Percentiles rank a stretch among this genome's conserved stretches.
These are phyloP conservation scores for Electrona antarctica DNA, from an alignment of 2,113 vertebrate genomes.

Conservation along the genomic window DNA sequence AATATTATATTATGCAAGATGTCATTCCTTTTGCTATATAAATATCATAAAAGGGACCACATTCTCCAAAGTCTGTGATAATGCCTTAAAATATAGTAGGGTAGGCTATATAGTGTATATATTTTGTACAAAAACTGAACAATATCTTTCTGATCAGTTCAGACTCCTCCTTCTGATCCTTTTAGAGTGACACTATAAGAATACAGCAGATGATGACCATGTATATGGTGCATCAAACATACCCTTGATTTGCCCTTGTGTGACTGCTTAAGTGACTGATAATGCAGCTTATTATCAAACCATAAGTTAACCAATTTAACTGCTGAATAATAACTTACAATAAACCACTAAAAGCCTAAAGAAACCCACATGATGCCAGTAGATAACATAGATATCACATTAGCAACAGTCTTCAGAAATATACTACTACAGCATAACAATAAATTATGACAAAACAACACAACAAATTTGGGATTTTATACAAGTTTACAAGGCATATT, in stretches of 20 bases:
- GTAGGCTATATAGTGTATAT: too few relatives aligned
- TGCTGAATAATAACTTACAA: conserved; percentile 28
- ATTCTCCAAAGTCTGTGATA: conserved; percentile 33
- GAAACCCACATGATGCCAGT: conserved; percentile 19
- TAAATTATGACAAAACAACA: conserved; percentile 11
- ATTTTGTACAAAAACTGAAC: conserved; percentile 10
- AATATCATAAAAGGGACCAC: conserved; percentile 29
- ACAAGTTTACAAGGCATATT: conserved; percentile 57
- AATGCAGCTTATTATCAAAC: conserved; percentile 18
- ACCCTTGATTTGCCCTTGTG: conserved; percentile 21
- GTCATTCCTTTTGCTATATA: conserved; percentile 29
- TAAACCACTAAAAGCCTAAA: conserved; percentile 42
- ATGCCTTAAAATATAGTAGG: not conserved
- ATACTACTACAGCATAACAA: conserved; percentile 33
- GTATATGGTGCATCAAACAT: conserved; percentile 14
- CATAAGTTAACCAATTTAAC: not conserved
- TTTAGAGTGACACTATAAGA: not conserved
- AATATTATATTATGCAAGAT: conserved; percentile 28
- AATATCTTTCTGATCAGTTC: not conserved
- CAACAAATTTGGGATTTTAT: conserved; percentile 25
- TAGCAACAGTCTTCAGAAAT: conserved; percentile 32
- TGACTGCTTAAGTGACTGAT: not conserved
- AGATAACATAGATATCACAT: conserved; percentile 28
- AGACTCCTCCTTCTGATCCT: not conserved
- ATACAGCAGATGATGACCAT: conserved; percentile 24